A percentile compares a stretch with the other conserved stretches of the same genome.
phyloP scores from a whole-genome alignment of 2,888 invertebrate species.

The Torymus aiolomorphi region DNA sequence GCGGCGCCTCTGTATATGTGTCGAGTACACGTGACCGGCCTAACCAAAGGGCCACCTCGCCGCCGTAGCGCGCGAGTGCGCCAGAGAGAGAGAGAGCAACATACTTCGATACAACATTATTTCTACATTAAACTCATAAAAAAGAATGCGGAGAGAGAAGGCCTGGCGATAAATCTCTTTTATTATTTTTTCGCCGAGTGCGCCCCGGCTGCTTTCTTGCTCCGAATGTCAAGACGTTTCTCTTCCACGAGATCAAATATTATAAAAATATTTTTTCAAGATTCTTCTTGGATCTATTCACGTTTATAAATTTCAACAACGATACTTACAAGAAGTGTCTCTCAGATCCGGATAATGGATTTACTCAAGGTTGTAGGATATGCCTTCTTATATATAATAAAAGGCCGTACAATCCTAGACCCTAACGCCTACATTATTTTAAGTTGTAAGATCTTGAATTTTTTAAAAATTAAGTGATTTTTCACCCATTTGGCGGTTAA shows the following conservation, averaged over 20 bases:
- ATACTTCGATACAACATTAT: conserved; percentile 56
- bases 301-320: too few species aligned
- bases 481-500: too few species aligned
- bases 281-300: too few species aligned
- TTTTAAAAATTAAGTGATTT: too few species aligned
- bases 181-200: conserved; percentile 44
- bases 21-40: conserved; percentile 49
- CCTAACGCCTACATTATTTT: too few species aligned
- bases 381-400: too few species aligned
- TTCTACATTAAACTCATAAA: conserved; percentile 54
- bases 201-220: background rate
- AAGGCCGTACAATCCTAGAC: too few species aligned
- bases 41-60: conserved; percentile 41
- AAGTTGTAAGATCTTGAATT: too few species aligned
- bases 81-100: background rate
- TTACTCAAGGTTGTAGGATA: too few species aligned
- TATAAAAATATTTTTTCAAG: background rate
- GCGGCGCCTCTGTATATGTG: conserved; percentile 16
- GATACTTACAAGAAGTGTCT: too few species aligned
- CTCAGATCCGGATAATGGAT: too few species aligned
- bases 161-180: conserved; percentile 51
- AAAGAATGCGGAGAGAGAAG: conserved; percentile 1
- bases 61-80: background rate
- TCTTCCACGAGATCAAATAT: background rate
- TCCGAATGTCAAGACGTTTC: background rate